Evolutionary conservation across 2,113 vertebrate genomes (phyloP), one percentile per base, ranked within the genome.

Genomic region (Ursus arctos): DNA sequence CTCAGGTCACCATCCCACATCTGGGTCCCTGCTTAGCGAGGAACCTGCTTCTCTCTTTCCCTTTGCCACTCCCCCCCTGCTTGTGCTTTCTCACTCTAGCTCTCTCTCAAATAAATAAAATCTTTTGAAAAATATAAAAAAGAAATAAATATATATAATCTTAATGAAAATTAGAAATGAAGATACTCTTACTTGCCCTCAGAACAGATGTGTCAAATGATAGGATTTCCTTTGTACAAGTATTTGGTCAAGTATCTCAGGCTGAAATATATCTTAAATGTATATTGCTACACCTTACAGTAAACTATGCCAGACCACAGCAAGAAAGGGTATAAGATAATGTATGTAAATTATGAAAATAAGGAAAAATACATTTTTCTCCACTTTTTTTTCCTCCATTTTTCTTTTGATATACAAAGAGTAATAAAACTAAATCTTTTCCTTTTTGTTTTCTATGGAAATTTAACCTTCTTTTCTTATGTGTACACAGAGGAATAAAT

Each of bases 381-480:
- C 33, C n/a, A 74, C 67, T 83, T 1, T 40, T 36, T 43, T 43
- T 43, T 6, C 43, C 43, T 43, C 43, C 43, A 97, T 97, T 91
- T 43, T 88, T 93, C 71, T 91, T 77, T 96, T 94, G 88, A 95
- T 81, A 49, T 77, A 22, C 10, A 96, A 96, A 55, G 11, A 92
- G 28, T 81, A 95, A 96, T 95, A 95, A 97, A 95, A 96, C 18
- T 43, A 79, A 96, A 85, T 93, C 21, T 71, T 97, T 98, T 22
- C n/a, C 21, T 71, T 88, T 93, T 87, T 85, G 51, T 97, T 97
- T 96, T 69, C 65, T 92, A 19, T 79, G 88, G 93, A 98, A 96
- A 94, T 74, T 94, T 98, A 97, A 94, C 91, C 88, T 97, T 97
- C 43, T 87, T 18, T 95, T 97, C 96, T 63, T 97, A 2, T 86